These are phyloP conservation scores for Acanthopagrus latus DNA, from an alignment of 2,797 vertebrate species.

Conservation along the genomic window DNA sequence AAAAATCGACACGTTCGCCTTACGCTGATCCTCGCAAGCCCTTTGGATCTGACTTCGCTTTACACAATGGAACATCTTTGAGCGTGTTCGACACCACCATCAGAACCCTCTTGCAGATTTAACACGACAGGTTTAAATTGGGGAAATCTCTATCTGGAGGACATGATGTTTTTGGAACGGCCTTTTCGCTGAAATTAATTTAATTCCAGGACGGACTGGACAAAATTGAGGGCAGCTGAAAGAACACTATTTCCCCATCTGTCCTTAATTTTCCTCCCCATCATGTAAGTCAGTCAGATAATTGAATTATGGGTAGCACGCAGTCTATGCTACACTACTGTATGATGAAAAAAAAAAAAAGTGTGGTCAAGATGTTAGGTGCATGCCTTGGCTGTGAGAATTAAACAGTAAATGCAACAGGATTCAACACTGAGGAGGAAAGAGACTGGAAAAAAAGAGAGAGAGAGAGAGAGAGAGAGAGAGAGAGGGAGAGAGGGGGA, in stretches of 20 bases:
- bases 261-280: conserved; percentile 14
- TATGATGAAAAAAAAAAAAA: not conserved
- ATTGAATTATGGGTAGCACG: conserved; percentile 58
- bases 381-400: conserved; percentile 64
- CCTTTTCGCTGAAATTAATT: conserved; percentile 56
- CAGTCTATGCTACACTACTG: conserved; percentile 36
- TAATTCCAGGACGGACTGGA: conserved; percentile 53
- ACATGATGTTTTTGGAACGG: conserved; percentile 49
- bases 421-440: conserved; percentile 49
- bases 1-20: conserved; percentile 30
- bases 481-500: too few species aligned
- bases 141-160: conserved; percentile 60
- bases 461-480: too few species aligned
- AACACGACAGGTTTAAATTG: conserved; percentile 62
- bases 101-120: conserved; percentile 36
- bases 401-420: conserved; percentile 72
- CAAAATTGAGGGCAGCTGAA: conserved; percentile 75
- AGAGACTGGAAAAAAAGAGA: conserved; percentile 43
- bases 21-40: conserved; percentile 11
- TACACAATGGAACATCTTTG: conserved; percentile 25
- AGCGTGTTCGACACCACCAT: conserved; percentile 28
- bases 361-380: conserved; percentile 71
- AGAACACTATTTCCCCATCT: conserved; percentile 43
- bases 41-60: conserved; percentile 22
- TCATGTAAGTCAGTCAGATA: conserved; percentile 52